Percentiles rank a stretch among this genome's conserved stretches.
Evolutionary conservation across 1,140 invertebrate genomes (phyloP).

Genomic region (Aphis craccivora): DNA sequence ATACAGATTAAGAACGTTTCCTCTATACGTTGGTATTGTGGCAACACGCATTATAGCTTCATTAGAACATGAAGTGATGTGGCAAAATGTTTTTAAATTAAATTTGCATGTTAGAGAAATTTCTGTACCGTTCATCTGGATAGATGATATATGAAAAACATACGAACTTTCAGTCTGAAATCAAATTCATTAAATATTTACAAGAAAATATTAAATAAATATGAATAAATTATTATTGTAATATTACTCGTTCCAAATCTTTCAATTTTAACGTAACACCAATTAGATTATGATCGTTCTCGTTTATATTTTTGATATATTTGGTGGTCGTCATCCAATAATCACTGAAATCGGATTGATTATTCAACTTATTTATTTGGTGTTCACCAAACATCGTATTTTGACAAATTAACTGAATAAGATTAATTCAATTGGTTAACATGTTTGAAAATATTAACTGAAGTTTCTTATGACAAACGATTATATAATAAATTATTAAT

Average conservation of each 20-base stretch:
- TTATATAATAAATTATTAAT: neutral
- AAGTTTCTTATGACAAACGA: neutral
- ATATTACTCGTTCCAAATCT: neutral
- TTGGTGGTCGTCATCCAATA: neutral
- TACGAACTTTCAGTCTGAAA: conserved; percentile 21
- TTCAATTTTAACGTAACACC: neutral
- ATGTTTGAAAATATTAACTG: neutral
- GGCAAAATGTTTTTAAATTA: neutral
- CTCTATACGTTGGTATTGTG: neutral
- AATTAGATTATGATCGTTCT: neutral
- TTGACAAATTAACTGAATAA: neutral
- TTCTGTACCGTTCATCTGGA: neutral
- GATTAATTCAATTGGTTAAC: neutral
- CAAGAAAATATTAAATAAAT: neutral
- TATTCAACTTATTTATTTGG: neutral
- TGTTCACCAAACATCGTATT: neutral
- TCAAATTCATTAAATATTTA: neutral
- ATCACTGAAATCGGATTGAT: neutral
- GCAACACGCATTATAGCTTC: neutral
- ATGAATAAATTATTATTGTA: neutral
- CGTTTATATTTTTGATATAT: no score
- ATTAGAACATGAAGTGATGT: neutral
- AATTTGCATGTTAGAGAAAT: neutral
- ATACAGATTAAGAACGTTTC: conserved; percentile 13
- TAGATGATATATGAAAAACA: neutral